Evolutionary conservation across 2,888 invertebrate species (phyloP).

Genomic region (Seira ritae): DNA sequence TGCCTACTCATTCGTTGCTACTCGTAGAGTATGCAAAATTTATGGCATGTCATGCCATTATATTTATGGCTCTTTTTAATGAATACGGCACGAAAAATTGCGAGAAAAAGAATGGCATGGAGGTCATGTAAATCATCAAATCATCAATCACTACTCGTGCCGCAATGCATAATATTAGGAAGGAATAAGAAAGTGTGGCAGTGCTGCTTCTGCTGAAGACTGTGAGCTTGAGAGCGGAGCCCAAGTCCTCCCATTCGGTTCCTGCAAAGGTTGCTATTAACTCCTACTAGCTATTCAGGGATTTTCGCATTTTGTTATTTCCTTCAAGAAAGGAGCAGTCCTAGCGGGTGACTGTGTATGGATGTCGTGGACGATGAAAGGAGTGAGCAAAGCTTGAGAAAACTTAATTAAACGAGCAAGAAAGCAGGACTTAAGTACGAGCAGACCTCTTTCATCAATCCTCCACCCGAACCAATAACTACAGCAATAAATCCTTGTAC

Average conservation of each 20-base stretch:
- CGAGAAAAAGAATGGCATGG: constrained; percentile 35
- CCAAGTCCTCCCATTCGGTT: no score
- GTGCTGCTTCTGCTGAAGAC: no score
- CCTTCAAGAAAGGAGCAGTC: no score
- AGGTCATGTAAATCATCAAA: constrained; percentile 61
- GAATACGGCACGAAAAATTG: constrained; percentile 48
- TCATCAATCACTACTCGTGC: constrained; percentile 48
- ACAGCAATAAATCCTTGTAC: constrained; percentile 61
- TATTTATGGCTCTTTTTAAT: constrained; percentile 41
- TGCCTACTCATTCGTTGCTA: no score
- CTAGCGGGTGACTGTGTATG: no score
- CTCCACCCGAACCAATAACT: constrained; percentile 62
- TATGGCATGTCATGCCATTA: constrained; percentile 44
- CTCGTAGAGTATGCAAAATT: constrained; percentile 15
- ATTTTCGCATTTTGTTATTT: no score
- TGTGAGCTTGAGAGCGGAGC: no score
- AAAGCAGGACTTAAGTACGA: constrained; percentile 27
- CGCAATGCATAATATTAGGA: background rate
- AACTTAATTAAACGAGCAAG: constrained; percentile 59
- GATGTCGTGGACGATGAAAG: constrained; percentile 18
- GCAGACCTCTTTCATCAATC: constrained; percentile 61
- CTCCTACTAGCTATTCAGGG: no score
- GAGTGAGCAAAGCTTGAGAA: constrained; percentile 44
- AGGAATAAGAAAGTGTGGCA: no score
- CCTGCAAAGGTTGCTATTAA: no score